These are phyloP conservation scores for Ranitomeya imitator DNA, from an alignment of 2,113 vertebrate genomes.

Conservation along the genomic window DNA sequence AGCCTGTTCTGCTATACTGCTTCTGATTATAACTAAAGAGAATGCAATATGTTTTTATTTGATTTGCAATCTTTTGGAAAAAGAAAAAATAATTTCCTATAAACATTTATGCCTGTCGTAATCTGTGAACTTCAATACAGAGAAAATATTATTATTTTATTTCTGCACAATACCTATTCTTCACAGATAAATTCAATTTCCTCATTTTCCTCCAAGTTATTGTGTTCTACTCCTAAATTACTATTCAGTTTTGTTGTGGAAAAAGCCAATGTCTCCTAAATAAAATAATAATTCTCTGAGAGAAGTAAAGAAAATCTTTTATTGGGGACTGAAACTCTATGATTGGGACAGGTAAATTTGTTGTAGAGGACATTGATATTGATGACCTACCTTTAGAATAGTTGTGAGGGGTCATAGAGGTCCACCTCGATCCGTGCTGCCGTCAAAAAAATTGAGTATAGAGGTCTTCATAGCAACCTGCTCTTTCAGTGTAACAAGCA, in stretches of 20 bases:
- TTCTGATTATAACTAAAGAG: neutral
- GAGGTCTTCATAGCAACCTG: too few relatives aligned
- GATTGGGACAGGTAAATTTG: neutral
- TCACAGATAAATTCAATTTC: constrained; percentile 30
- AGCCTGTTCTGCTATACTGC: neutral
- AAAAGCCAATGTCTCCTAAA: neutral
- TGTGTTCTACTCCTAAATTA: neutral
- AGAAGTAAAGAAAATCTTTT: neutral
- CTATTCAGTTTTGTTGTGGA: neutral
- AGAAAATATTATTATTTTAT: neutral
- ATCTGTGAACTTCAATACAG: neutral
- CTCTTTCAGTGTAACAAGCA: too few relatives aligned
- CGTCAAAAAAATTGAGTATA: too few relatives aligned
- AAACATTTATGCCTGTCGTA: neutral
- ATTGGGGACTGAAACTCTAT: neutral
- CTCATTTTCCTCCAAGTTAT: neutral
- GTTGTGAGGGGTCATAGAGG: too few relatives aligned
- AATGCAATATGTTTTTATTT: constrained; percentile 9
- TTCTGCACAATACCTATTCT: neutral
- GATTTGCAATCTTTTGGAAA: constrained; percentile 10
- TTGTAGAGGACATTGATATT: too few relatives aligned
- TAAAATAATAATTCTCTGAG: neutral
- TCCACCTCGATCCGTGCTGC: too few relatives aligned
- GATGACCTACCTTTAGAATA: too few relatives aligned
- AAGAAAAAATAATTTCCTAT: constrained; percentile 10